Percentiles rank a stretch among this genome's conserved stretches.
Evolutionary conservation across 2,888 invertebrate genomes (phyloP).

Genomic region (Plebejus melissa): DNA sequence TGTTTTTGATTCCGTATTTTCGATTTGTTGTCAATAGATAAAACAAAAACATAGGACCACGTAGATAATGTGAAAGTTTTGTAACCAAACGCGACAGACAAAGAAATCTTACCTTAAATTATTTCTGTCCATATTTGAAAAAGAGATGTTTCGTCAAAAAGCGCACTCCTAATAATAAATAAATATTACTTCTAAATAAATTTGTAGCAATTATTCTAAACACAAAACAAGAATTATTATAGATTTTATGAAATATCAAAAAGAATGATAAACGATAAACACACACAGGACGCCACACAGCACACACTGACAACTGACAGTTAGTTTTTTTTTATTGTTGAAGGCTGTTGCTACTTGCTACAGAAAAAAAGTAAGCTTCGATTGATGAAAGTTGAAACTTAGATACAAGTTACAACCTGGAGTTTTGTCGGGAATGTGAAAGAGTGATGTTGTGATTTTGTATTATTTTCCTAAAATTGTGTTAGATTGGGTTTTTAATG

Average conservation of each 20-base stretch:
- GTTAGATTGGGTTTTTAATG: too few species aligned
- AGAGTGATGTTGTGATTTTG: too few species aligned
- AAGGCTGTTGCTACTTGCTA: too few species aligned
- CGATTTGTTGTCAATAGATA: neutral
- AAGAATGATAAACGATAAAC: conserved; percentile 17
- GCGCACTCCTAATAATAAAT: conserved; percentile 40
- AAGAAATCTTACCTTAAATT: conserved; percentile 61
- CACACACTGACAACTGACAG: conserved; percentile 25
- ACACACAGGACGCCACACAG: conserved; percentile 25
- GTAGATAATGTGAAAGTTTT: conserved; percentile 44
- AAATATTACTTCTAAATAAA: conserved; percentile 38
- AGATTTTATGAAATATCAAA: conserved; percentile 26
- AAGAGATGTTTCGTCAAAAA: conserved; percentile 32
- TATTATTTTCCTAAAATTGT: too few species aligned
- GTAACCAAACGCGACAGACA: conserved; percentile 41
- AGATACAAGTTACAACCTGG: too few species aligned
- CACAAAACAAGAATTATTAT: conserved; percentile 44
- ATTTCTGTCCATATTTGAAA: conserved; percentile 40
- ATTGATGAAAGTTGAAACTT: too few species aligned
- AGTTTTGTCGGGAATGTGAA: too few species aligned
- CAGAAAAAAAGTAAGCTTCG: too few species aligned
- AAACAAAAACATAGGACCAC: conserved; percentile 25
- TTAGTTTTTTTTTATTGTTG: neutral
- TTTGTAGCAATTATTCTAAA: neutral
- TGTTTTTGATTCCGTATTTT: neutral